Conservation (phyloP, 1,140 invertebrate genomes). For the Drosophila oshimai region DNA sequence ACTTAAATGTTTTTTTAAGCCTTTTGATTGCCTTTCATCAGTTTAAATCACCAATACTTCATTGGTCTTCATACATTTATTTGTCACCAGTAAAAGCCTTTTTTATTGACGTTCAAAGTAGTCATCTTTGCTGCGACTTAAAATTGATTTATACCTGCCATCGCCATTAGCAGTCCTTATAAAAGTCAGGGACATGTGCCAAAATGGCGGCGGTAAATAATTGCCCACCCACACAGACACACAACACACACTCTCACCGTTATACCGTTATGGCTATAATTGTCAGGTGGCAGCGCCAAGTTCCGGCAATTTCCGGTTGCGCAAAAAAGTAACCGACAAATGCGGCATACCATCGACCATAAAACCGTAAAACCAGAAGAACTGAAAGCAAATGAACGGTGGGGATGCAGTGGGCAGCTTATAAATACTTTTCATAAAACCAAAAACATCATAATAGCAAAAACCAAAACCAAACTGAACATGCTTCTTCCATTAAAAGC, state of each 20-base stretch:
- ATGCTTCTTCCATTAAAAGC: constrained; percentile 69
- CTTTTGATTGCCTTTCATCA: too few species aligned
- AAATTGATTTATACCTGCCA: constrained; percentile 36
- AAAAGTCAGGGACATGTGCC: constrained; percentile 39
- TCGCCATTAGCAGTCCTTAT: constrained; percentile 24
- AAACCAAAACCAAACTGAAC: constrained; percentile 32
- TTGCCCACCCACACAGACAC: constrained; percentile 20
- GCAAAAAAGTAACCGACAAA: constrained; percentile 39
- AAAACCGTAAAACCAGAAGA: constrained; percentile 58
- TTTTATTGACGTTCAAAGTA: not conserved
- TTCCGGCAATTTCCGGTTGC: constrained; percentile 71
- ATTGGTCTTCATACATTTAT: too few species aligned
- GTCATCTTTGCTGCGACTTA: not conserved
- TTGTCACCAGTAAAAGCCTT: not conserved
- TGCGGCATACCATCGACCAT: constrained; percentile 51
- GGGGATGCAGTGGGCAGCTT: constrained; percentile 9
- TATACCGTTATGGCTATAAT: constrained; percentile 62
- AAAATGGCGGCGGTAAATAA: constrained; percentile 34
- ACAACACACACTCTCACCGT: not conserved
- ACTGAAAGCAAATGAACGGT: constrained; percentile 30
- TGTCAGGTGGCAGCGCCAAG: constrained; percentile 67
- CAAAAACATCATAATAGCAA: not conserved
- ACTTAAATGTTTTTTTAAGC: too few species aligned
- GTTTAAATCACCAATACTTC: too few species aligned
- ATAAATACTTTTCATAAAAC: constrained; percentile 42